Conservation (phyloP, 2,113 vertebrate genomes). For the mouse (Mus musculus) region DNA sequence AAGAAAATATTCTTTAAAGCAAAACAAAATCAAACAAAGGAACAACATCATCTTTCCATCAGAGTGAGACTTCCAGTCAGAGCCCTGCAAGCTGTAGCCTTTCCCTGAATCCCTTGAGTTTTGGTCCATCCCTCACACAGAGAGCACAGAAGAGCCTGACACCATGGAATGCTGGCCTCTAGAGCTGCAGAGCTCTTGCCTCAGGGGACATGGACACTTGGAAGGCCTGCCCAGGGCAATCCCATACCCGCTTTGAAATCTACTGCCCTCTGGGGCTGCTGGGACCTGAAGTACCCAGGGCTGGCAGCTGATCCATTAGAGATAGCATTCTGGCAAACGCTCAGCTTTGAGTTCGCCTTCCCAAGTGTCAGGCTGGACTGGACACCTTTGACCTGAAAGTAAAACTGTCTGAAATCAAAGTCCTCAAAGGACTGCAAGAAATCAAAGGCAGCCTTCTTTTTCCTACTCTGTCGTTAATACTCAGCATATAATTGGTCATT, state of each 20-base stretch:
- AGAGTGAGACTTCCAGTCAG: not conserved
- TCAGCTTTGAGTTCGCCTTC: accelerated
- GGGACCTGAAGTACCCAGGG: accelerated
- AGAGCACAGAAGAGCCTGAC: not conserved
- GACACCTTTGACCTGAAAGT: not conserved
- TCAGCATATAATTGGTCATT: not conserved
- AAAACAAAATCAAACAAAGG: not conserved
- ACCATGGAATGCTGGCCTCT: accelerated
- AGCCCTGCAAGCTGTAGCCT: not conserved
- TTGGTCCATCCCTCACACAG: not conserved
- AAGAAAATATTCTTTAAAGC: not conserved
- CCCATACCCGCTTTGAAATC: not conserved
- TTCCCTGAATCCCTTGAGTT: not conserved
- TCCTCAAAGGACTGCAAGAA: not conserved
- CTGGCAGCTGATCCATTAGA: no score
- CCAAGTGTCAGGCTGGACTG: not conserved
- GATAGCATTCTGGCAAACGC: not conserved
- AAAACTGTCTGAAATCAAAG: not conserved
- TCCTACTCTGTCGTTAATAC: accelerated
- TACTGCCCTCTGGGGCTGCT: no score
- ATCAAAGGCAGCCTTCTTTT: not conserved
- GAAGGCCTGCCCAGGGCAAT: not conserved
- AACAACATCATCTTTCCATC: no score
- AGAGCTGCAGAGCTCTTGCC: not conserved
- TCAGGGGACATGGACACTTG: not conserved